Evolutionary conservation across 2,797 vertebrate species (phyloP).

Genomic region (Rachycentron canadum): DNA sequence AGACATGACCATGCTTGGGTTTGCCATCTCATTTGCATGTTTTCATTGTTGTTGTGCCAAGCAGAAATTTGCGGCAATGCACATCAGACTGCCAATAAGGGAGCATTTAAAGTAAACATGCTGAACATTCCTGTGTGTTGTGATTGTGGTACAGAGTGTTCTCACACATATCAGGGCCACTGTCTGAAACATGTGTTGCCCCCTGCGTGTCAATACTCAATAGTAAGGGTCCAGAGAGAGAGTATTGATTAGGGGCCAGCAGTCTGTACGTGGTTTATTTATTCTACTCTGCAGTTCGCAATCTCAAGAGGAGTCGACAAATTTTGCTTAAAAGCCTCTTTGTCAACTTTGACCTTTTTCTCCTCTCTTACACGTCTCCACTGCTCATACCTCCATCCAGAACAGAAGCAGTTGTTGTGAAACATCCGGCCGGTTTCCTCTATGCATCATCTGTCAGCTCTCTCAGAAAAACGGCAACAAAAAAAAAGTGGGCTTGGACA

Average conservation of each 20-base stretch:
- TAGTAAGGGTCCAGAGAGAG: constrained; percentile 43
- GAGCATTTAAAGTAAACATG: constrained; percentile 49
- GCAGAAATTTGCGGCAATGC: constrained; percentile 46
- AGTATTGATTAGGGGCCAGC: constrained; percentile 67
- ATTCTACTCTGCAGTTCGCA: constrained; percentile 76
- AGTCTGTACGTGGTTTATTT: constrained; percentile 79
- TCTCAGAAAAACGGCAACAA: constrained; percentile 59
- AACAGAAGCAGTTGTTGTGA: constrained; percentile 80
- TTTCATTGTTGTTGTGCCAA: constrained; percentile 61
- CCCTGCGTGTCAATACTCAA: constrained; percentile 33
- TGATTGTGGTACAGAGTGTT: constrained; percentile 63
- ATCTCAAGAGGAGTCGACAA: constrained; percentile 71
- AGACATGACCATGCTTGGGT: constrained; percentile 23
- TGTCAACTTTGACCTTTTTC: constrained; percentile 68
- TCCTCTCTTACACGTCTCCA: constrained; percentile 56
- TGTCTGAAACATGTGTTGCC: constrained; percentile 12
- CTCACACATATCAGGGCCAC: constrained; percentile 28
- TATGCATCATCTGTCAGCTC: constrained; percentile 64
- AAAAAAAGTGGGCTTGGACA: constrained; percentile 37
- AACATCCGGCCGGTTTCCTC: constrained; percentile 67
- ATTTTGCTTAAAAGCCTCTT: constrained; percentile 64
- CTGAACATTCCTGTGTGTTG: constrained; percentile 63
- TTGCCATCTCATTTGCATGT: constrained; percentile 67
- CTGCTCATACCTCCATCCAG: constrained; percentile 57
- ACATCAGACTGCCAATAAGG: constrained; percentile 46